Base-by-base conservation (phyloP, 1,140 invertebrate species). In the Scaptomyza pallida region DNA sequence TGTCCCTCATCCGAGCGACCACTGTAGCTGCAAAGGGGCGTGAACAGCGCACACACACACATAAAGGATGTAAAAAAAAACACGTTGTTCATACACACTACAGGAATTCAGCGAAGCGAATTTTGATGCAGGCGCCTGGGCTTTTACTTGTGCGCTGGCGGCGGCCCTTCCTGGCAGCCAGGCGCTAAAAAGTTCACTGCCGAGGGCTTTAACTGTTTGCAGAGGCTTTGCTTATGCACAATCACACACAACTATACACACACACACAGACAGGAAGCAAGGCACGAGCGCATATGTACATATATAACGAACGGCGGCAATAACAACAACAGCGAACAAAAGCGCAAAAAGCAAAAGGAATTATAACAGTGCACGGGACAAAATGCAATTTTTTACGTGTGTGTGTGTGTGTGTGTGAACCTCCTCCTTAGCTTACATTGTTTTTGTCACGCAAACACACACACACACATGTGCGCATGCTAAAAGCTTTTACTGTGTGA, bases 381-480 rank as follows among this genome's bases (percentile, higher is more conserved):
- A 81, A 85, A 86, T 85, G 82, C 82, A 85, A 86, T 85, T 85
- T 86, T 80, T 85, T 75, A 43, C 71, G 55, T 83, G 47, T 48
- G 33, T 51, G 43, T 64, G 64, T 79, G 75, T 75, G 55, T 83
- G 47, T 48, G 40, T 51, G 75, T 79, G 61, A 72, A 59, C 68
- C 61, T 81, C 61, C 74, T 74, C 12, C 8, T 9, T 45, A 75
- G 59, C 71, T 70, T 65, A 75, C 80, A 81, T 78, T 81, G 78
- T 78, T 61, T 80, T 73, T 41, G 50, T 17, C 41, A 26, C 23
- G 40, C 54, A 50, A 54, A 47, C 55, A 45, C 73, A 52, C 51
- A 43, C 37, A 51, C 8, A 45, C 44, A 30, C 15, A 41, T n/a
- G 69, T 44, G 40, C 50, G 33, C 5, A 4, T 71, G 16, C 48